Evolutionary conservation across 2,888 invertebrate genomes (phyloP), one percentile per base, ranked within the genome.

Genomic region (Azorinus chamasolen): DNA sequence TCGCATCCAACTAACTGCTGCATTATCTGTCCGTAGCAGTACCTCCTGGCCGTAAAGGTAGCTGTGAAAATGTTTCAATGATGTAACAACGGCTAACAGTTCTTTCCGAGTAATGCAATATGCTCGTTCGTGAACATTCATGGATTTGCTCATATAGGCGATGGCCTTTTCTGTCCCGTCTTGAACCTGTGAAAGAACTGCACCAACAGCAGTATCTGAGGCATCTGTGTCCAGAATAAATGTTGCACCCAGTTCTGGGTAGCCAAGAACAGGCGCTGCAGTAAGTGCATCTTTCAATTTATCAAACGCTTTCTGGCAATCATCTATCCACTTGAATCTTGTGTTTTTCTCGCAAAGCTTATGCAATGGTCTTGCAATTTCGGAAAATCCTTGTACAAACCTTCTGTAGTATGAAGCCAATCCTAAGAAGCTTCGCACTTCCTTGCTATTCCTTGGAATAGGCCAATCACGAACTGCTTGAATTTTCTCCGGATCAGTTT

Each of bases 1-100:
- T 25, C 46, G 45, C 50, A 80, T 41, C 76, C 76, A 80, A 27
- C 80, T 73, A 0, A 76, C 64, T n/a, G 76, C 61, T 14, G 65
- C 18, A 62, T 76, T 70, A 27, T 76, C 70, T 1, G 76, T 76
- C 14, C 66, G 24, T 8, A 66, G 27, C 6, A 71, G 54, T 14
- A 68, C 24, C 27, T 71, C 53, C n/a, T 76, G 69, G 3, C 75
- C 70, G 41, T 76, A 65, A 1, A 76, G 50, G 50, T 76, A 76
- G 6, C 18, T 45, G 22, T 71, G 76, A 32, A 76, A 76, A 25
- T 54, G 43, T 32, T 39, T 58, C 6, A 62, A 16, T 3, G 61
- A 59, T 0, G 10, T 27, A 0, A 70, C 45, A n/a, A 76, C 70
- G 1, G 66, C 76, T n/a, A 76, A 48, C 20, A 76, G 25, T 41